Conservation (phyloP, 2,888 invertebrate genomes). For the Tromatobia lineatoria region DNA sequence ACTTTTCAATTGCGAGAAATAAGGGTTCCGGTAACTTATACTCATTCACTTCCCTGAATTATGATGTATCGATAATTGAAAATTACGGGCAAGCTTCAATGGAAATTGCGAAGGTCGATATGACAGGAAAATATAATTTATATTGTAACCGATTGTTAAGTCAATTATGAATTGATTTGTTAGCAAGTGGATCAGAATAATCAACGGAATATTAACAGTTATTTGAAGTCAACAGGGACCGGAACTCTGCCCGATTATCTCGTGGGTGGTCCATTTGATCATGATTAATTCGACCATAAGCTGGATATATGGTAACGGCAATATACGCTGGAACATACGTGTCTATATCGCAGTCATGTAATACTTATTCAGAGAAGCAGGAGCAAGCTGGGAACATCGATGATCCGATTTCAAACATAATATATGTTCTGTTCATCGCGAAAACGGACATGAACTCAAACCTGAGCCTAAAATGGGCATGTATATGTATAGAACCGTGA, state of each 20-base stretch:
- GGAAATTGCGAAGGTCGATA: neutral
- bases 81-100: neutral
- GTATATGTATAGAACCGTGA: neutral
- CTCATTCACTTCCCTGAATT: neutral
- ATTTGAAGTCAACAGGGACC: neutral
- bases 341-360: neutral
- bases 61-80: neutral
- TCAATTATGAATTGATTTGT: conserved; percentile 15
- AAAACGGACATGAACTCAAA: conserved; percentile 10
- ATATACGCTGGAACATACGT: neutral
- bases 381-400: conserved; percentile 6
- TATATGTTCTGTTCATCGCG: conserved; percentile 6
- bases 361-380: conserved; percentile 6
- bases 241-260: neutral
- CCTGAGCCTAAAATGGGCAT: neutral
- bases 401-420: neutral
- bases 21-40: neutral
- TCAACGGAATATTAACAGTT: conserved; percentile 11
- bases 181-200: conserved; percentile 29
- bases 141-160: neutral
- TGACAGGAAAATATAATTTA: neutral
- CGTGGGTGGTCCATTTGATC: neutral
- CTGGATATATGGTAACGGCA: neutral
- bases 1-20: conserved; percentile 25
- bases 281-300: neutral